Percentiles rank a stretch among this genome's conserved stretches.
These are phyloP conservation scores for Poeciliopsis retropinna DNA, from an alignment of 2,113 vertebrate species.

Conservation along the genomic window DNA sequence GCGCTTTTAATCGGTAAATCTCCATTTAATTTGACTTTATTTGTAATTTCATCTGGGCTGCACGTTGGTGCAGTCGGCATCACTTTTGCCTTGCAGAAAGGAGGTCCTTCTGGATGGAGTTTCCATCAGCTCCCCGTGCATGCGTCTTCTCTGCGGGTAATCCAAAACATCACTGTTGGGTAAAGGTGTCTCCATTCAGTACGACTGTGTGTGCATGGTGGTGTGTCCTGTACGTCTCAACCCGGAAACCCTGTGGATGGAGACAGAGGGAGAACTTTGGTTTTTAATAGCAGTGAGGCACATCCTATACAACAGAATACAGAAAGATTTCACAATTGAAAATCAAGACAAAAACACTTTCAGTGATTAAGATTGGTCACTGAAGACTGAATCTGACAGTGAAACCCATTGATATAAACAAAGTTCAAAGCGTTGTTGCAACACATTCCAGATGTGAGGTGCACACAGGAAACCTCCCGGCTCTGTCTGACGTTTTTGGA, in stretches of 20 bases:
- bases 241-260: background rate
- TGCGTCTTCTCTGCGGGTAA: too few relatives aligned
- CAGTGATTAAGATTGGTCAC: background rate
- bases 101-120: too few relatives aligned
- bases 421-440: background rate
- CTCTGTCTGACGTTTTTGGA: background rate
- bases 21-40: background rate
- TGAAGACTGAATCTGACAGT: background rate
- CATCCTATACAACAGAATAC: background rate
- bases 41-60: background rate
- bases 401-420: background rate
- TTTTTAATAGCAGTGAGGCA: background rate
- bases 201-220: too few relatives aligned
- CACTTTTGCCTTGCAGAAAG: too few relatives aligned
- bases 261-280: background rate
- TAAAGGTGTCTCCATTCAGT: too few relatives aligned
- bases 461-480: background rate
- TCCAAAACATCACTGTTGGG: too few relatives aligned
- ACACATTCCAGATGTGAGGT: background rate
- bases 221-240: too few relatives aligned
- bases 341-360: background rate
- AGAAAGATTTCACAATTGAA: background rate
- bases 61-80: too few relatives aligned
- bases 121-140: too few relatives aligned
- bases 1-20: slow-evolving; percentile 73